Conservation (phyloP, 2,888 invertebrate species). For the Cerastis leucographa region DNA sequence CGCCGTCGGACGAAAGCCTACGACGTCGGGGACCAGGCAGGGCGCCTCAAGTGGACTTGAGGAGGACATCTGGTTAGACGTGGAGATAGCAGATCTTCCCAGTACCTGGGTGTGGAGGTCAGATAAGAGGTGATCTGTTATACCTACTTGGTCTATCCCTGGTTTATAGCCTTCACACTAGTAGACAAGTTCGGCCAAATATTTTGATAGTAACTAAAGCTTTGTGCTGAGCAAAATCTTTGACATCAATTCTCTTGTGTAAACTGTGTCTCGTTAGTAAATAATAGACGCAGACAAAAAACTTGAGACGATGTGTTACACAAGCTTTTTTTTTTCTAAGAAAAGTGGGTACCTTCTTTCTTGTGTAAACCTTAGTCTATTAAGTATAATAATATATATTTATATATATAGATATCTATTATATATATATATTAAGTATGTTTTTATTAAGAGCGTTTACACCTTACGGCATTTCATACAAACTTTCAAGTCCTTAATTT, state of each 20-base stretch:
- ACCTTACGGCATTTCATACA: too few relatives aligned
- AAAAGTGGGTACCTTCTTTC: not conserved
- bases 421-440: too few relatives aligned
- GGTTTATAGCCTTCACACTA: not conserved
- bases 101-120: not conserved
- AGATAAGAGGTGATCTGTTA: not conserved
- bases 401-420: too few relatives aligned
- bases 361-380: too few relatives aligned
- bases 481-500: too few relatives aligned
- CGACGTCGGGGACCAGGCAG: too few relatives aligned
- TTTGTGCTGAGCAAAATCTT: constrained; percentile 32
- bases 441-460: too few relatives aligned
- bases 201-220: not conserved
- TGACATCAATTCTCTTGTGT: constrained; percentile 19
- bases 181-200: not conserved
- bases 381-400: too few relatives aligned
- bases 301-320: constrained; percentile 11
- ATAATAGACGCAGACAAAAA: constrained; percentile 6
- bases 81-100: not conserved
- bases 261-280: constrained; percentile 17
- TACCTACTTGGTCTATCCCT: not conserved
- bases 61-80: not conserved
- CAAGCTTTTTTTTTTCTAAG: not conserved
- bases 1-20: too few relatives aligned
- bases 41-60: too few relatives aligned